These are phyloP conservation scores for Caenorhabditis sulstoni DNA, from an alignment of 2,888 invertebrate species.

Conservation along the genomic window DNA sequence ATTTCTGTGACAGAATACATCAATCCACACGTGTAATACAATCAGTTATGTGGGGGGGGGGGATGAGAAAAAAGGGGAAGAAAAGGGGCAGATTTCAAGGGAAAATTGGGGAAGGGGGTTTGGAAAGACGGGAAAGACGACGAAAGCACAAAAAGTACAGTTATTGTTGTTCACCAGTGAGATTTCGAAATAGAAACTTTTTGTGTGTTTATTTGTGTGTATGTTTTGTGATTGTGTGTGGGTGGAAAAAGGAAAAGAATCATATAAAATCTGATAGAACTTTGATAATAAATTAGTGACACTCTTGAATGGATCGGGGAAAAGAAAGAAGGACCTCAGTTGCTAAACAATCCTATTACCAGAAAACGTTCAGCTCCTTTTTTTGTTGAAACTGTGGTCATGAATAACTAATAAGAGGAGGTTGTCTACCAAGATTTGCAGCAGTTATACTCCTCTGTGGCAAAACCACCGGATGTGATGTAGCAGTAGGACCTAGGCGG, in stretches of 20 bases:
- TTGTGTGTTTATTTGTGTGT: conserved; percentile 38
- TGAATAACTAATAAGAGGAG: conserved; percentile 30
- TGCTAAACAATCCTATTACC: conserved; percentile 54
- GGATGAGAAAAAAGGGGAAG: not conserved
- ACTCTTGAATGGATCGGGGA: conserved; percentile 51
- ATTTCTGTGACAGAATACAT: conserved; percentile 48
- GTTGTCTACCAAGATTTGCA: conserved; percentile 74
- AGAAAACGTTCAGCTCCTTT: conserved; percentile 30
- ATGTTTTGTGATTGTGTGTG: conserved; percentile 16
- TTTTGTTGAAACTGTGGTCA: conserved; percentile 37
- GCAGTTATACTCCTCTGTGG: conserved; percentile 79
- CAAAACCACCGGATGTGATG: conserved; percentile 78
- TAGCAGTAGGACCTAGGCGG: conserved; percentile 80
- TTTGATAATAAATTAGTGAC: conserved; percentile 57
- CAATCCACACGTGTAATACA: conserved; percentile 59
- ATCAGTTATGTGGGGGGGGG: conserved; percentile 46
- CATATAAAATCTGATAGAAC: conserved; percentile 18
- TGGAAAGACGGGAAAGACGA: conserved; percentile 3
- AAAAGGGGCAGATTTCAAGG: too few species aligned
- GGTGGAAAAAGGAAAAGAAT: conserved; percentile 25
- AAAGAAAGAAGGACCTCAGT: conserved; percentile 21
- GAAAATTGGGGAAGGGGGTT: conserved; percentile 5
- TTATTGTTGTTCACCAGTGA: conserved; percentile 52
- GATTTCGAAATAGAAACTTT: conserved; percentile 19
- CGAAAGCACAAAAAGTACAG: conserved; percentile 47